Base-by-base conservation (phyloP, 2,888 invertebrate species). In the Mongoloraphidia duomilia region DNA sequence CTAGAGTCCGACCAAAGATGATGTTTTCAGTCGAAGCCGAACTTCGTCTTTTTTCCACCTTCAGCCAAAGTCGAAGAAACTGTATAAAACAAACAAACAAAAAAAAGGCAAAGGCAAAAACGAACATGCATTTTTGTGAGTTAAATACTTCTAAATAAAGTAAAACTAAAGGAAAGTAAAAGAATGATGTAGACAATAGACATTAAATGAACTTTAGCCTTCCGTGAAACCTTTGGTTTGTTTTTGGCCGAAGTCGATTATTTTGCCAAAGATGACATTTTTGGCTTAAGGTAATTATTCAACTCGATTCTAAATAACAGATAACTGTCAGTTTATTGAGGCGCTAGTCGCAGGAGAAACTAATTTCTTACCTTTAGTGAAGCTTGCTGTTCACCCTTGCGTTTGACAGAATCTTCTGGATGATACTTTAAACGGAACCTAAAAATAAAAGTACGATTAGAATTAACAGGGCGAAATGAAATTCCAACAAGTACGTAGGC, bases 391-490 rank as follows among this genome's bases (percentile, higher is more conserved):
- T 95, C 94, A 13, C 89, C 87, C 66, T 87, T 90, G 49, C 91
- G 74, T 66, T 87, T 92, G 35, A 86, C 77, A 47, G 90, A 90
- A 63, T 97, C 96, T 67, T 94, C 93, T 3, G 98, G 98, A 68
- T 98, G 97, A 65, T 97, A 99, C 74, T 97, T 97, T 59, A 89
- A 82, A 72, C 95, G 94, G 78, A 98, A 98, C 97, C 98, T 98
- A 72, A 50, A 64, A 62, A 58, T 60, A 59, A 62, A 56, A 50
- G n/a, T 5, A 13, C 5, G 9, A 6, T 6, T 6, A 26, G 26
- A 3, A 26, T 26, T 26, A 26, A 26, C 26, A 6, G 26, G 3
- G 26, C 26, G 26, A 26, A 26, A 26, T 26, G 26, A 6, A 26
- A 26, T 6, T 6, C 26, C 26, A 6, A 26, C 26, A 26, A 26